These are phyloP conservation scores for Philantomba maxwellii DNA, from an alignment of 2,113 vertebrate genomes.

Conservation along the genomic window DNA sequence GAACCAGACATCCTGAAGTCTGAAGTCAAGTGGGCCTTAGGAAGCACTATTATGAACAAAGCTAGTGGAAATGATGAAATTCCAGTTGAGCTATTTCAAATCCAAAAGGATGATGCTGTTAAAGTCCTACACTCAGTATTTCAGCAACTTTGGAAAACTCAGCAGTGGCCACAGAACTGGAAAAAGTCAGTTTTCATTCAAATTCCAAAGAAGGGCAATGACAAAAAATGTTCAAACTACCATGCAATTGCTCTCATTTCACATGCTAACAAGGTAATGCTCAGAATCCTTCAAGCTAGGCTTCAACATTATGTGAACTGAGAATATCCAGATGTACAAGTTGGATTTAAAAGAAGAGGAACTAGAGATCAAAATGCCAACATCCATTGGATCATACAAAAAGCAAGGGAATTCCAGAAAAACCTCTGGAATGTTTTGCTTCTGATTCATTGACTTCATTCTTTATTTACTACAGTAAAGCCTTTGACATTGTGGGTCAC, in stretches of 20 bases:
- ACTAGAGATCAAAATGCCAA: neutral
- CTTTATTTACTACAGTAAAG: neutral
- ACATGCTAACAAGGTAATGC: neutral
- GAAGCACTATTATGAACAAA: neutral
- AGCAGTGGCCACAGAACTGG: neutral
- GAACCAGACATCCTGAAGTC: neutral
- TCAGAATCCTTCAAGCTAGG: neutral
- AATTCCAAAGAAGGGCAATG: neutral
- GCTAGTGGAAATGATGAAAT: neutral
- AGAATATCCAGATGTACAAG: neutral
- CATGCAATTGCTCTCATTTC: neutral
- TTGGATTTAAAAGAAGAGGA: neutral
- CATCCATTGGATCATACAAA: neutral
- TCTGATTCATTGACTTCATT: neutral
- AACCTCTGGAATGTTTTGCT: neutral
- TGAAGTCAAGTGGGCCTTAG: neutral
- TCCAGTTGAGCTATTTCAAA: neutral
- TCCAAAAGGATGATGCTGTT: neutral
- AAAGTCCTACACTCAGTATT: neutral
- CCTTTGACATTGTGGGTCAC: neutral
- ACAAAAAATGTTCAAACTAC: neutral
- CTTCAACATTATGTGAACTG: neutral
- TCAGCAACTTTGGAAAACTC: neutral
- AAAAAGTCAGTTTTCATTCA: neutral
- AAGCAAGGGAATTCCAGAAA: neutral